Base-by-base conservation (phyloP, 37 sponge, comb jelly and placozoan genomes). In the Diacarnus erythraeanus region DNA sequence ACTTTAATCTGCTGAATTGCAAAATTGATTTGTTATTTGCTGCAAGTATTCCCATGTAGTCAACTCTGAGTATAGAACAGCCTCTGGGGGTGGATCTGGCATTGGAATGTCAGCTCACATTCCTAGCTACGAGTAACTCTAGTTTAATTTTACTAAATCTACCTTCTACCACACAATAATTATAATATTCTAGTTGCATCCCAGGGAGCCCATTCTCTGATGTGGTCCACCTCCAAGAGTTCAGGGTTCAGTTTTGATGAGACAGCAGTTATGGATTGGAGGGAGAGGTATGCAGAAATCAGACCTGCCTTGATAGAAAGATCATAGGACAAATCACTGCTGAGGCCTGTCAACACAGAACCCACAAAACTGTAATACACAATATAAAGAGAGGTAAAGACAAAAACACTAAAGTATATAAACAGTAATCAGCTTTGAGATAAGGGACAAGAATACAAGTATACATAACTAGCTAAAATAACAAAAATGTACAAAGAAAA, bases 281-380 rank as follows among this genome's bases (percentile, higher is more conserved):
- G 68, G 27, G 94, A 92, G 42, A 83, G 68, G 61, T 81, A 41
- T 18, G 96, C 94, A 25, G 91, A 78, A 27, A 42, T 79, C 67
- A 96, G 58, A 1, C 96, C 96, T 1, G 88, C 80, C 42, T 80
- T 81, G 61, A 93, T 59, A 12, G 94, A 61, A 26, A 72, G 31
- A 56, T 86, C 86, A 27, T 73, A 40, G 54, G 63, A 22, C 43
- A 66, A 57, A 18, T 91, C 94, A 27, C 60, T 38, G 0, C 74
- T 5, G 3, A 93, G 58, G 0, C 78, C 60, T 3, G 94, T 30
- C 2, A 90, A 58, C 38, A 83, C 63, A 4, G 69, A 84, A 56
- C 96, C 94, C 25, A 85, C 91, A 80, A 96, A 87, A 81, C 96
- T 94, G 77, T n/a, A 63, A 21, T 34, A 33, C 21, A 36, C 1